Base-by-base conservation (phyloP, 2,888 invertebrate species). In the Heliconius aoede region DNA sequence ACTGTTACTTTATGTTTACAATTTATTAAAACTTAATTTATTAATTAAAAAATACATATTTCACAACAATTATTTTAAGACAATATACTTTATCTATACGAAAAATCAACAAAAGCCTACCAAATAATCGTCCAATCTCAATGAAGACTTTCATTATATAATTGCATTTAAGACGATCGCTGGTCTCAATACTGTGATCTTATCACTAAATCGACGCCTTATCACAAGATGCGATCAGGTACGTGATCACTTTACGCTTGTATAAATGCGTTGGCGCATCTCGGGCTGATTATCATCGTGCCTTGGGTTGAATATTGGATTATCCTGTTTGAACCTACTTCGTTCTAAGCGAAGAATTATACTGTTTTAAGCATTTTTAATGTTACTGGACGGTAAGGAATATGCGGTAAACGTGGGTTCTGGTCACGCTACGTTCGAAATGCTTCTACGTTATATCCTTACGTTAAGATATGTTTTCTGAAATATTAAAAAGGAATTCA, bases 231-330 rank as follows among this genome's bases (percentile, higher is more conserved):
- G 60, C 72, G 72, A 40, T 72, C 72, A 28, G 81, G 82, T 85
- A 90, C 91, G 90, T 89, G 90, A 81, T 84, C 80, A 81, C 83
- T 79, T 85, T 89, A 86, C 86, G 84, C 82, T 83, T 82, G 88
- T 90, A 88, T 84, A 84, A 88, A 91, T 89, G 89, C 83, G 81
- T 79, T 81, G 82, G 82, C 81, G 81, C 82, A 80, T 71, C 80
- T 78, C 73, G 21, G 79, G 80, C 79, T 84, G 84, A 87, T 87
- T 86, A 86, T 83, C 86, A 86, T 85, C 84, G 84, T 82, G 40
- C 71, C 58, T 65, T 32, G 67, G n/a, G 32, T 67, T 78, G 80
- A 80, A 80, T 80, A 77, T 62, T 11, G 28, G 68, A 78, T 74
- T 61, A 51, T 51, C 72, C 64, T 64, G 65, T 40, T 72, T 72